Percentiles rank a stretch among this genome's conserved stretches.
These are phyloP conservation scores for Chloropsis hardwickii DNA, from an alignment of 2,113 vertebrate species.

Conservation along the genomic window DNA sequence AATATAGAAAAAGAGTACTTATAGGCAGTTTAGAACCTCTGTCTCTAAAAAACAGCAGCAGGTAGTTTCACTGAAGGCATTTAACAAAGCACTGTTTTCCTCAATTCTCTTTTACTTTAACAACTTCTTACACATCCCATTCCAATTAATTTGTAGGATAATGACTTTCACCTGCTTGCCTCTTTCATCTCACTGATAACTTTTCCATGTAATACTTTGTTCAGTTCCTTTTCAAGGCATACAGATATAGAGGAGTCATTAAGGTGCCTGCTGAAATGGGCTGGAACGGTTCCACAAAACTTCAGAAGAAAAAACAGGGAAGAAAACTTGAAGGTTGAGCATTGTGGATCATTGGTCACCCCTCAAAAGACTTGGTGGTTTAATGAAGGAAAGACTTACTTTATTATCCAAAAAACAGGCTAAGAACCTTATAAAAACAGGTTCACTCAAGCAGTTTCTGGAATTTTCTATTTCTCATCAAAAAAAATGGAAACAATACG, in stretches of 20 bases:
- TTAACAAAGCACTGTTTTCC: not conserved
- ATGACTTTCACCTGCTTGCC: not conserved
- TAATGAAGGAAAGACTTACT: not conserved
- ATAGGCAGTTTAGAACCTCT: not conserved
- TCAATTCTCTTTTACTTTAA: not conserved
- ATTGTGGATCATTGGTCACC: not conserved
- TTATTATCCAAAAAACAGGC: not conserved
- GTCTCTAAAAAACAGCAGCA: not conserved
- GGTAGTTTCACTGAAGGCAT: not conserved
- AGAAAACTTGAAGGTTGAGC: not conserved
- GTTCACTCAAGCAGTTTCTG: not conserved
- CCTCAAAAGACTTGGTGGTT: not conserved
- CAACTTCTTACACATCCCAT: not conserved
- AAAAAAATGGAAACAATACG: not conserved
- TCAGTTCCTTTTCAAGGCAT: not conserved
- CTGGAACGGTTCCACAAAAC: not conserved
- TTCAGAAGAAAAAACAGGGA: not conserved
- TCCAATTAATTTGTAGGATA: not conserved
- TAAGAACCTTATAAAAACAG: not conserved
- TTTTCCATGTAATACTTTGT: not conserved
- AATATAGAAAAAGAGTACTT: not conserved
- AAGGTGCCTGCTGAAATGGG: not conserved
- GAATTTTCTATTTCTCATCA: not conserved
- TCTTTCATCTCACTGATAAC: slow-evolving; percentile 1
- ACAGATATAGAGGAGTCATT: not conserved